Evolutionary conservation across 1,140 invertebrate genomes (phyloP), one percentile per base, ranked within the genome.

Genomic region (Globodera rostochiensis): DNA sequence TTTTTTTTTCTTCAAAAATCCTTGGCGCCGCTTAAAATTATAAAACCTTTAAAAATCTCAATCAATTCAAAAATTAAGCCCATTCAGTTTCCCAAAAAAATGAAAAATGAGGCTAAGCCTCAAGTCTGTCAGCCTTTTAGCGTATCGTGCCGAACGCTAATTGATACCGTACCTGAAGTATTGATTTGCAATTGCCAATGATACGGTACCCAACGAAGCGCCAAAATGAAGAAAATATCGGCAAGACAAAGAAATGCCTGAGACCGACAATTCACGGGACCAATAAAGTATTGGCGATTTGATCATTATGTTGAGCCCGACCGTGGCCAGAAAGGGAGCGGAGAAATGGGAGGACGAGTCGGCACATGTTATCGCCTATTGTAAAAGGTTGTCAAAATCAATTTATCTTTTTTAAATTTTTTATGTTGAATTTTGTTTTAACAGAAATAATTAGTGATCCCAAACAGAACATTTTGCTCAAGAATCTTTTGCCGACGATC

Each of bases 181-280:
- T 45, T 74, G 25, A 47, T 74, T 74, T 4, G 60, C 25, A 25
- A 74, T 8, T 46, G 53, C 60, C 7, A 77, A 45, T 21, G 7
- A 15, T 21, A 77, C 7, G 8, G 75, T 57, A n/a, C 25, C 75
- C 21, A 69, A 49, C 6, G 75, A 25, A 13, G 75, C 74, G 25
- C 60, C 45, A 57, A 77, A 46, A 36, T 77, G 75, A 19, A 77
- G 57, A 57, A 77, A 46, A 49, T 67, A 64, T 53, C 45, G 75
- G 19, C 57, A 25, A 8, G 45, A 1, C n/a, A 46, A 7, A 9
- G 49, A 77, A 77, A 77, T 53, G 46, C 69, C 49, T 0, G 67
- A 25, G 15, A 69, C 75, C 21, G 75, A 36, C 45, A 77, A 25
- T 77, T 45, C 67, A 6, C 13, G 47, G 45, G 67, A 77, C 13